Evolutionary conservation across 2,797 vertebrate genomes (phyloP).

Genomic region (Trichosurus vulpecula): DNA sequence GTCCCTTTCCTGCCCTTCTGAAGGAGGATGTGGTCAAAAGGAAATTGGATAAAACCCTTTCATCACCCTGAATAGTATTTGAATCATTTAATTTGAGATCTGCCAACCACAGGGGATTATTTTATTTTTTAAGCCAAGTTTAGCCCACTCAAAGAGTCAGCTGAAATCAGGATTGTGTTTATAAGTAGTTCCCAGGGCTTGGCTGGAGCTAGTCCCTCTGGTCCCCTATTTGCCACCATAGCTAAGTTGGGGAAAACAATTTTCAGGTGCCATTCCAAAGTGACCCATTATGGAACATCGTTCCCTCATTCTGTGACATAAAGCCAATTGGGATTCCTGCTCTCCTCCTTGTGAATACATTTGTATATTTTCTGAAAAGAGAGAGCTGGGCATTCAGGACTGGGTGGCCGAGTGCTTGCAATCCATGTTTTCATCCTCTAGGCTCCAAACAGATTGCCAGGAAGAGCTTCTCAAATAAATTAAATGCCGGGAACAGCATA

Average conservation of each 20-base stretch:
- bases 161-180: constrained; percentile 50
- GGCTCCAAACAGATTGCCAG: constrained; percentile 26
- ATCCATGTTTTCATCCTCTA: constrained; percentile 47
- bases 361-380: neutral
- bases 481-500: constrained; percentile 32
- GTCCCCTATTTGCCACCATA: neutral
- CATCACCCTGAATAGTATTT: constrained; percentile 80
- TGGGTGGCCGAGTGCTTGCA: constrained; percentile 28
- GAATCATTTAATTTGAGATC: constrained; percentile 79
- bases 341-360: neutral
- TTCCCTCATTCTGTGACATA: neutral
- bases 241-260: constrained; percentile 50
- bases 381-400: neutral
- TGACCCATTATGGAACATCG: neutral
- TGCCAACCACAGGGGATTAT: constrained; percentile 75
- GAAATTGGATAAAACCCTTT: constrained; percentile 81
- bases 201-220: constrained; percentile 7
- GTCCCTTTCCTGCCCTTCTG: constrained; percentile 64
- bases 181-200: constrained; percentile 63
- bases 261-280: constrained; percentile 58
- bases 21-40: constrained; percentile 75
- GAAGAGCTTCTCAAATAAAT: constrained; percentile 68
- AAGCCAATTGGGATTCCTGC: constrained; percentile 16
- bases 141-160: constrained; percentile 64
- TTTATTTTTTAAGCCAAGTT: constrained; percentile 78